Conservation (phyloP, 2,797 vertebrate genomes). For the Brachyalestes nurse region DNA sequence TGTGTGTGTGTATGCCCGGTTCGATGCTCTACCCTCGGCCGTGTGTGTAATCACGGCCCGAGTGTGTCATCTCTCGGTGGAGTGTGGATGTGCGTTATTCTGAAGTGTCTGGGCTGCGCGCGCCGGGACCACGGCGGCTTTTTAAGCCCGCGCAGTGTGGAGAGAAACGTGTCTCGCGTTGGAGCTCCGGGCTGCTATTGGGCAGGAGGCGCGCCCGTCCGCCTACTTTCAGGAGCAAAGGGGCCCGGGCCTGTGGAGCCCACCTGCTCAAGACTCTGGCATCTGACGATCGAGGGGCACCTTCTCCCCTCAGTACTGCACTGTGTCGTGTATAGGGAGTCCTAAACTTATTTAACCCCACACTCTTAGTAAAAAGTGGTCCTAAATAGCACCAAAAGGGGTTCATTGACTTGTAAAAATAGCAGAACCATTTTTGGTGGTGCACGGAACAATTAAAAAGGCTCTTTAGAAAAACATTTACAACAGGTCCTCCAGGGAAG, state of each 20-base stretch:
- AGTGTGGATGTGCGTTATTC: constrained; percentile 75
- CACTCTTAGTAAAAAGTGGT: neutral
- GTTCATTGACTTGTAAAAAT: too few relatives aligned
- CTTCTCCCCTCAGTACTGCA: neutral
- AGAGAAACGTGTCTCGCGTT: constrained; percentile 69
- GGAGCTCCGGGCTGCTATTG: constrained; percentile 89
- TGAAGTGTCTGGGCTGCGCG: constrained; percentile 18
- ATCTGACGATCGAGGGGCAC: neutral
- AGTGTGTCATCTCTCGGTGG: constrained; percentile 86
- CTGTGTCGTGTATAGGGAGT: neutral
- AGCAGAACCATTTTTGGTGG: neutral
- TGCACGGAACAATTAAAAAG: neutral
- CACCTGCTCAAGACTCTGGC: neutral
- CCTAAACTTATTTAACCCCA: neutral
- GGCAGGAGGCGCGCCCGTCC: constrained; percentile 85
- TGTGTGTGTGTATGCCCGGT: neutral
- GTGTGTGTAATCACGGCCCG: constrained; percentile 62
- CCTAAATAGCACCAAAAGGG: neutral
- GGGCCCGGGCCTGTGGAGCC: constrained; percentile 53
- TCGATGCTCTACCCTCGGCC: constrained; percentile 15
- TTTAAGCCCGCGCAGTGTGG: neutral
- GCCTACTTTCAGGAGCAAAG: constrained; percentile 84
- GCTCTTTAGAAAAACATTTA: neutral
- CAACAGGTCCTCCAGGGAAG: neutral
- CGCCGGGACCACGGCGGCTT: neutral